Evolutionary conservation across 1,140 invertebrate genomes (phyloP), one percentile per base, ranked within the genome.

Genomic region (Trinorchestia longiramus): DNA sequence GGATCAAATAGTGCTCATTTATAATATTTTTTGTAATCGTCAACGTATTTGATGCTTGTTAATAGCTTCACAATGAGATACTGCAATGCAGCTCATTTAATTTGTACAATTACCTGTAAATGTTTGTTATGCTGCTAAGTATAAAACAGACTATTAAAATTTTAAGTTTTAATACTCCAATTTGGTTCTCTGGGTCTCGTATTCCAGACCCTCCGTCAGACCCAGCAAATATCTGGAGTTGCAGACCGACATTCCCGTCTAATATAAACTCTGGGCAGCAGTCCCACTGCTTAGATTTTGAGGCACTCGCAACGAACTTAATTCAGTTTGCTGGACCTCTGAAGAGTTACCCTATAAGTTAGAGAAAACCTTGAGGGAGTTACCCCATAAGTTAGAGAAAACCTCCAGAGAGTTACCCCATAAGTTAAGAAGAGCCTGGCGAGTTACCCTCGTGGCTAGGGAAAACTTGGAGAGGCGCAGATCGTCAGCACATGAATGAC

Each of bases 311-410:
- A 8, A 11, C 41, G 43, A 43, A 94, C 44, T 94, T 94, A 94
- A 94, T 94, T 94, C 92, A 94, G 43, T 94, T 94, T 94, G 44
- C 92, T 40, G 92, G 92, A 47, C 43, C 92, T 45, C 40, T 94
- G 92, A 94, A 94, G 92, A 94, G 92, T 94, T 94, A 47, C 92
- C 92, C 92, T 40, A 45, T 94, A 94, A 94, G 92, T 94, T 94
- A 94, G 92, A 43, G 92, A 94, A n/a, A 23, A n/a, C 92, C 88
- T 42, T 4, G n/a, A n/a, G n/a, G n/a, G 92, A 94, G 92, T 94
- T 94, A 47, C 92, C 92, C 92, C 43, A 45, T 94, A 94, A 94
- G 92, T 94, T 94, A 94, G 92, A 43, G 92, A 94, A n/a, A 23
- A n/a, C 92, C 88, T 42, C 0, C n/a, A n/a, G 43, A 90, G 88